Percentiles rank a stretch among this genome's conserved stretches.
phyloP scores from a whole-genome alignment of 2,888 invertebrate genomes.

The Athalia cordata region DNA sequence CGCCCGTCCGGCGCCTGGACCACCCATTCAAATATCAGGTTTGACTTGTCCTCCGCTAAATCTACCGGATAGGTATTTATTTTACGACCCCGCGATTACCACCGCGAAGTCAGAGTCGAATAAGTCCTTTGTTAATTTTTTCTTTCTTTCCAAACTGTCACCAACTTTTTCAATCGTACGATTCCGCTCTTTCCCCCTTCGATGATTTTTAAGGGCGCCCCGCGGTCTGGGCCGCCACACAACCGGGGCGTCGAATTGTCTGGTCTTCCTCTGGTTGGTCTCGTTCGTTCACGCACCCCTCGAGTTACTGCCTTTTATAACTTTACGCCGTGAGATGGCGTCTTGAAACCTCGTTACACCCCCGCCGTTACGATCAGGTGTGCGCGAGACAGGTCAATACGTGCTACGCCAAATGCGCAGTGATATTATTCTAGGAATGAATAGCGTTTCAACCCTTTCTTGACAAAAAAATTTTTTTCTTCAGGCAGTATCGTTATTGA shows the following conservation, averaged over 20 bases:
- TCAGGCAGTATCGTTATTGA: too few species aligned
- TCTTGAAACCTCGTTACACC: slow-evolving; percentile 21
- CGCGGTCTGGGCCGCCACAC: slow-evolving; percentile 40
- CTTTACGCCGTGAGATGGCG: slow-evolving; percentile 27
- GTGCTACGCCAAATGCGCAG: neutral
- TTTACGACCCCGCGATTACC: slow-evolving; percentile 48
- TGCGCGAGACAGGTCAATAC: slow-evolving; percentile 44
- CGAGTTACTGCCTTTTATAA: slow-evolving; percentile 37
- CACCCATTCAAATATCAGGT: slow-evolving; percentile 70
- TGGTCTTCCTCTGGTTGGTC: neutral
- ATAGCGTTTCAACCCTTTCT: too few species aligned
- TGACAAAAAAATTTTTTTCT: too few species aligned
- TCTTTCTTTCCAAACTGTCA: neutral
- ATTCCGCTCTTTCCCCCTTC: neutral
- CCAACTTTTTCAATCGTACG: neutral
- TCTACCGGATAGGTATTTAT: slow-evolving; percentile 56
- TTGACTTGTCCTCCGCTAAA: slow-evolving; percentile 62
- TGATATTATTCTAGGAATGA: too few species aligned
- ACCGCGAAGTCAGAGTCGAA: neutral
- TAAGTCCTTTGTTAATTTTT: neutral
- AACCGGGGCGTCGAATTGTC: slow-evolving; percentile 24
- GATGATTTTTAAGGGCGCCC: slow-evolving; percentile 9
- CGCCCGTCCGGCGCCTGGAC: slow-evolving; percentile 69
- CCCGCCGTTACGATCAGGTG: slow-evolving; percentile 8
- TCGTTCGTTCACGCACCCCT: slow-evolving; percentile 41